Base-by-base conservation (phyloP, 2,113 vertebrate species). In the Corvus hawaiiensis region DNA sequence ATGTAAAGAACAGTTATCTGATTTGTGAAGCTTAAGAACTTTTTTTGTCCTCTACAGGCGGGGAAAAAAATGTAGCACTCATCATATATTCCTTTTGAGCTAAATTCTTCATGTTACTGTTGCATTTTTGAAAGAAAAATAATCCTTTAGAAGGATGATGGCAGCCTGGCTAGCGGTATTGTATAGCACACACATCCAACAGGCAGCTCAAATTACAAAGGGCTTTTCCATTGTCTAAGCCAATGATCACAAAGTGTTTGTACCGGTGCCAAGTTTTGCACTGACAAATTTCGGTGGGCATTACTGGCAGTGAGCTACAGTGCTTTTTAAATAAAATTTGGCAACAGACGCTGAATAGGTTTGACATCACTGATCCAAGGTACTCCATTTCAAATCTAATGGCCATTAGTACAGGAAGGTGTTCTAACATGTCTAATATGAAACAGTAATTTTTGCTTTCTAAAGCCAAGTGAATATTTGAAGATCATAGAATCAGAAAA, bases 161-260 rank as follows among this genome's bases (percentile, higher is more conserved):
- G 55, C 59, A 96, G 68, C 48, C 68, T 52, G 41, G 32, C 56
- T 49, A 63, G 23, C 56, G 61, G 61, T 20, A 30, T 5, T 41
- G 56, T 75, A 86, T n/a, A 90, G 35, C n/a, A 52, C 39, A 84
- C 14, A 49, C 22, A 61, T 84, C 72, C 71, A 89, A 54, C 48
- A 56, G 43, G 73, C 68, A 86, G 48, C 32, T 96, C 83, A 61
- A 49, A 78, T 94, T 95, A 75, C 93, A 94, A 90, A 96, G 62
- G 52, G 20, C 11, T 72, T 89, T 88, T 94, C 64, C 63, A 59
- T 49, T 93, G 61, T 93, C 59, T 75, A 61, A 93, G 41, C 56
- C 69, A 83, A 59, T 3, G 9, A 80, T 77, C 9, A 3, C 4
- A 2, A 76, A 90, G 3, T 56, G 76, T 71, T 92, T 90, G 86